Evolutionary conservation across 1,140 invertebrate species (phyloP).

Genomic region (Plutomurus gul): DNA sequence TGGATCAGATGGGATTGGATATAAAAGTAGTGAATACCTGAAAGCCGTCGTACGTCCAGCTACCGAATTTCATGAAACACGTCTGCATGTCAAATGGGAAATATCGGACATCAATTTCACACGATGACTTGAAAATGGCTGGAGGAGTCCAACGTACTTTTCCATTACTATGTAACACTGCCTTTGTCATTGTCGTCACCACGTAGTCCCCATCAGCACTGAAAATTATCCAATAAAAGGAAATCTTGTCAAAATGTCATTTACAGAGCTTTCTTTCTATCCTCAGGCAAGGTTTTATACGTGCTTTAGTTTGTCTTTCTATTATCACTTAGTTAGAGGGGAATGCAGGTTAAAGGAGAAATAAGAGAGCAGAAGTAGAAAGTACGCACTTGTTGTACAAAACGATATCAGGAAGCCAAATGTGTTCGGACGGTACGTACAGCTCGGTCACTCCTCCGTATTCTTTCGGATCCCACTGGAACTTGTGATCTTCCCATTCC

Average conservation of each 20-base stretch:
- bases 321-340: not conserved
- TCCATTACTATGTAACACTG: slow-evolving; percentile 85
- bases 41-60: slow-evolving; percentile 97
- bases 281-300: no score
- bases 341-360: not conserved
- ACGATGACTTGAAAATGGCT: slow-evolving; percentile 98
- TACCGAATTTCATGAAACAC: slow-evolving; percentile 95
- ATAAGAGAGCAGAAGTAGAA: not conserved
- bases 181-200: slow-evolving; percentile 97
- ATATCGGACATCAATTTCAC: slow-evolving; percentile 93
- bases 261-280: not conserved
- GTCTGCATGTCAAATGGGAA: slow-evolving; percentile 98
- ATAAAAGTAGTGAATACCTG: slow-evolving; percentile 67
- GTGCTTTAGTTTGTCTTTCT: not conserved
- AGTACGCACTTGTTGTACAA: slow-evolving; percentile 85
- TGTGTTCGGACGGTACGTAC: slow-evolving; percentile 89
- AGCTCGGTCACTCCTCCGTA: slow-evolving; percentile 93
- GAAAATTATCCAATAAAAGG: slow-evolving; percentile 53
- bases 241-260: not conserved
- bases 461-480: slow-evolving; percentile 91
- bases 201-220: slow-evolving; percentile 98
- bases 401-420: slow-evolving; percentile 94
- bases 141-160: slow-evolving; percentile 89
- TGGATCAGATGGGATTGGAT: not conserved
- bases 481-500: slow-evolving; percentile 97